Evolutionary conservation across 2,888 invertebrate species (phyloP), one percentile per base, ranked within the genome.

Genomic region (Melieria picta): DNA sequence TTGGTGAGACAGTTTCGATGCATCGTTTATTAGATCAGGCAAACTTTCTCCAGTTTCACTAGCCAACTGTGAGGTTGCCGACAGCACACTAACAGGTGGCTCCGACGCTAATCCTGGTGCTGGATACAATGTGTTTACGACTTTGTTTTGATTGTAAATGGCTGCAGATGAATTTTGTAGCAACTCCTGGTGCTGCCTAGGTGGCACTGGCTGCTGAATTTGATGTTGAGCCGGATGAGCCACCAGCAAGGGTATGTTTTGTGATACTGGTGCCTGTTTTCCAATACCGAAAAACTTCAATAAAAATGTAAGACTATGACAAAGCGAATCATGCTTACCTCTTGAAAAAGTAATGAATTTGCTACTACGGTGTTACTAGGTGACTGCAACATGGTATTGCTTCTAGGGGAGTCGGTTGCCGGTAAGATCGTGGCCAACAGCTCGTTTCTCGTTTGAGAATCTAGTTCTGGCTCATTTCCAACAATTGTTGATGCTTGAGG

Each of bases 361-460:
- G 83, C 81, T 56, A 82, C 79, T 0, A 89, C 89, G 10, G 90
- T 89, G 30, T 30, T 30, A 30, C 30, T 30, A 30, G 30, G 30
- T 30, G 30, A 30, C 79, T 90, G 89, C 42, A 90, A 78, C 73
- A 90, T 90, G 56, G 90, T 89, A 80, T 89, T 89, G 47, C 81
- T 80, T 63, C 81, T 79, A 0, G 83, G 83, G 16, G 85, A 84
- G 65, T 82, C 83, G 48, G 80, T 74, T 7, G 80, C 80, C 4
- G 81, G 80, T 4, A 76, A 75, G 43, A 72, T 61, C 1, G 72
- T 66, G 16, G 73, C 68, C 30, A 30, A 30, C 30, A 30, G 30
- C 3, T 30, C 30, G 30, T 30, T 30, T 30, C 30, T 30, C 30
- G 30, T 30, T 30, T 30, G 30, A 30, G 30, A 30, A 3, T 30